Base-by-base conservation (phyloP, 2,113 vertebrate species). In the Climacteris rufus region DNA sequence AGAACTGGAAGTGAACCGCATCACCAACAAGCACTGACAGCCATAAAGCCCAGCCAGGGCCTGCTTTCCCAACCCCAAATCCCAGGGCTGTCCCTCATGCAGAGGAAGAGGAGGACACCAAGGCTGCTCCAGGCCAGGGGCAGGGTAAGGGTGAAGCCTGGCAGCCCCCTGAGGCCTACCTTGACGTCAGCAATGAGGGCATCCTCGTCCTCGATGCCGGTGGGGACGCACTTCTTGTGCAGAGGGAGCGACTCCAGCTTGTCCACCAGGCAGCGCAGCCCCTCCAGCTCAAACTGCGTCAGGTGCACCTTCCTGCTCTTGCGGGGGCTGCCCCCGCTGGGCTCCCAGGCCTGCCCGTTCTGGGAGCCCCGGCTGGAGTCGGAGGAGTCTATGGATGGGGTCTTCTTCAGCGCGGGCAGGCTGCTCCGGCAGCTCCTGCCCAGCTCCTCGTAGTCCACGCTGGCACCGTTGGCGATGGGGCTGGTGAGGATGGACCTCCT, bases 191-290 rank as follows among this genome's bases (percentile, higher is more conserved):
- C 97, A 11, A 99, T 98, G 80, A 99, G 98, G 17, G 98, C 99
- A 0, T 98, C 97, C 60, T 99, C 98, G 1, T 99, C 98, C 89
- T 98, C 97, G 39, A 99, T 99, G 71, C 99, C 99, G 0, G 97
- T 98, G 33, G 99, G 99, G 64, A 99, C 98, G 15, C 99, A 99
- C 93, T 99, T 99, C 98, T 99, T 99, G 97, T 99, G 98, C 57
- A 98, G 90, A 1, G 99, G 99, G 83, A 99, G 97, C 4, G 98
- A 99, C 95, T 99, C 99, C 96, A 99, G 98, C 90, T 99, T 99
- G 91, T 98, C 98, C 87, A 99, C 97, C 4, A 99, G 99, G 96
- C 99, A 99, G 95, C 98, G 98, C 76, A 99, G 97, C 10, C 99
- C 99, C 96, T 99, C 99, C 63, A 99, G 97, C 97, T 99, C 99